phyloP scores from a whole-genome alignment of 2,113 vertebrate species.

The Agelaius tricolor region DNA sequence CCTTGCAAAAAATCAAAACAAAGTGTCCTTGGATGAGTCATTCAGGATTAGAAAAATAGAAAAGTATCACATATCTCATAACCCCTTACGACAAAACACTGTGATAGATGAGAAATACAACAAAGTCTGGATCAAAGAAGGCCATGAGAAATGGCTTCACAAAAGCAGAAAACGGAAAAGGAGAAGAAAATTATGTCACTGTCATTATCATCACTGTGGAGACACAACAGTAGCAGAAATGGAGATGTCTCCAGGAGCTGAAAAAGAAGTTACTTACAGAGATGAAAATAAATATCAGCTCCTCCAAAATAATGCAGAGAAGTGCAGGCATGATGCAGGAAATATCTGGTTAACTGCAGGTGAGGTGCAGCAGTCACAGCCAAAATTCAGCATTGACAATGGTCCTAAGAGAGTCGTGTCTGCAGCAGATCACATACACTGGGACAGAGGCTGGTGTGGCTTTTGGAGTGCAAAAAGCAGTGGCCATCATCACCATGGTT shows the following conservation, averaged over 20 bases:
- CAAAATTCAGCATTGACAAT: background rate
- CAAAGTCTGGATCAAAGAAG: conserved; percentile 61
- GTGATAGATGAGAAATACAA: conserved; percentile 53
- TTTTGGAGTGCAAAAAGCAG: background rate
- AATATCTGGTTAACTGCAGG: background rate
- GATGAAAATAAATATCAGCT: conserved; percentile 13
- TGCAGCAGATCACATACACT: background rate
- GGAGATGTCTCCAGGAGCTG: background rate
- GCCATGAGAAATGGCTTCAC: conserved; percentile 57
- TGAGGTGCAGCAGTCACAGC: background rate
- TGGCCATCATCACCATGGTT: background rate
- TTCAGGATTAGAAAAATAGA: conserved; percentile 57
- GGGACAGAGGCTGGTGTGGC: conserved; percentile 32
- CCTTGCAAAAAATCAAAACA: conserved; percentile 52
- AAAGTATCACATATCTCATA: conserved; percentile 54
- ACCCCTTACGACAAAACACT: conserved; percentile 24
- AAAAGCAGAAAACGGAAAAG: conserved; percentile 70
- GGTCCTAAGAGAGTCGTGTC: background rate
- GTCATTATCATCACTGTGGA: conserved; percentile 43
- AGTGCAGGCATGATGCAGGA: background rate
- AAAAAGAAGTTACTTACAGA: background rate
- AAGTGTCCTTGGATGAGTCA: conserved; percentile 50
- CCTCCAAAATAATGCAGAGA: conserved; percentile 27
- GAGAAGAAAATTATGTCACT: conserved; percentile 66
- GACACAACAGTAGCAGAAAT: conserved; percentile 14